Base-by-base conservation (phyloP, 2,888 invertebrate genomes). In the Sicus ferrugineus region DNA sequence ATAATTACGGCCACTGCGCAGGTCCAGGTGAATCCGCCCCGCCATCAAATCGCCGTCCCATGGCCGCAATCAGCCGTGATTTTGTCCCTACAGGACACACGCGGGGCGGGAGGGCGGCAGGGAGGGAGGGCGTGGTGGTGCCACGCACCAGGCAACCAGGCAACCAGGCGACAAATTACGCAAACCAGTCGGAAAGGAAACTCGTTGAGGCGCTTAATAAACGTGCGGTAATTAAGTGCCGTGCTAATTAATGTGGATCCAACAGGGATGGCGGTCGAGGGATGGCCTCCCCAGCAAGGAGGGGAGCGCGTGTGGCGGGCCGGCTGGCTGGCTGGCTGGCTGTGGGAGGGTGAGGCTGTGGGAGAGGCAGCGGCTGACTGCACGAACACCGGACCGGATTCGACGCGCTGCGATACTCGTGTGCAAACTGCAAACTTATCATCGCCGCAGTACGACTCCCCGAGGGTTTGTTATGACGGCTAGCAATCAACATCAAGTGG, bases 191-290 rank as follows among this genome's bases (percentile, higher is more conserved):
- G 31, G 48, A 58, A 67, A 67, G 59, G 31, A 50, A 67, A 71
- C 61, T 62, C 67, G 69, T 72, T 72, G 72, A 78, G 75, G 78
- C 79, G 77, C 74, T 78, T 79, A 82, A 80, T 81, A 82, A 82
- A 82, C 80, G 79, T 80, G 81, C 79, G 82, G 81, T 85, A 83
- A 84, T 83, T 85, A 85, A 84, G 83, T 83, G 81, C 80, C 82
- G 83, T 83, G 83, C 83, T 84, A 85, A 84, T 84, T 84, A 84
- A 84, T 82, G n/a, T n/a, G 79, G 75, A 80, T 77, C 77, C 75
- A 72, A 2, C 28, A 7, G 26, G 28, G 28, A 23, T 16, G 1
- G 6, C 26, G 54, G 26, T 26, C 23, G 26, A 23, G 23, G 16
- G 50, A 1, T 9, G 11, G 6, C 21, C n/a, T 4, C 5, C 3